Base-by-base conservation (phyloP, 2,113 vertebrate species). In the Cheirogaleus medius region DNA sequence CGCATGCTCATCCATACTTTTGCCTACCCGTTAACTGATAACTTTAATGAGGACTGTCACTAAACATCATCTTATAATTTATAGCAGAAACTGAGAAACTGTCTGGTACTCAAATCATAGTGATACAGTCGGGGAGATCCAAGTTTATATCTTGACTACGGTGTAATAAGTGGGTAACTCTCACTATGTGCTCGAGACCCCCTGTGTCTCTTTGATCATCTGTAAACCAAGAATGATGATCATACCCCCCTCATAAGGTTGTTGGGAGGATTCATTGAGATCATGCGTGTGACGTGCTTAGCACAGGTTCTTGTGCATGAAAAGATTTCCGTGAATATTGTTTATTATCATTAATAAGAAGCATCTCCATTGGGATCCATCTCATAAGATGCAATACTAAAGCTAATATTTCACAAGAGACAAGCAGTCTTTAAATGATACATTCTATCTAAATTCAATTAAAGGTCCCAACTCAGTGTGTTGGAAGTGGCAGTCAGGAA, bases 101-200 rank as follows among this genome's bases (percentile, higher is more conserved):
- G 49, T 84, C 87, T 97, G 90, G 32, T 80, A 9, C 49, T 11
- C 21, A 47, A 47, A 90, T 97, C 96, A 44, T 7, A 86, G 66
- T 77, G 13, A 68, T 25, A 25, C 34, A 23, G 20, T 42, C 4
- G 20, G 37, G 6, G 52, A 71, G 37, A 74, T 60, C 27, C 29
- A 64, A 37, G 49, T 42, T 60, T 14, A 1, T 39, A 23, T 73
- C 63, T 34, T 71, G 39, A 49, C 11, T 68, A 17, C 8, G 15
- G 3, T 27, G 5, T 42, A 13, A 27, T 60, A n/a, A 58, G 34
- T 52, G 5, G 18, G 11, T 83, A 47, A n/a, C 56, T 77, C 14
- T 32, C 49, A 32, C 10, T 25, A 32, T 52, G 12, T 80, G 12
- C 23, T 89, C 8, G 44, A 9, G n/a, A n/a, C 37, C 39, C 1